Conservation (phyloP, 1,140 invertebrate species). For the Drosophila malerkotliana region DNA sequence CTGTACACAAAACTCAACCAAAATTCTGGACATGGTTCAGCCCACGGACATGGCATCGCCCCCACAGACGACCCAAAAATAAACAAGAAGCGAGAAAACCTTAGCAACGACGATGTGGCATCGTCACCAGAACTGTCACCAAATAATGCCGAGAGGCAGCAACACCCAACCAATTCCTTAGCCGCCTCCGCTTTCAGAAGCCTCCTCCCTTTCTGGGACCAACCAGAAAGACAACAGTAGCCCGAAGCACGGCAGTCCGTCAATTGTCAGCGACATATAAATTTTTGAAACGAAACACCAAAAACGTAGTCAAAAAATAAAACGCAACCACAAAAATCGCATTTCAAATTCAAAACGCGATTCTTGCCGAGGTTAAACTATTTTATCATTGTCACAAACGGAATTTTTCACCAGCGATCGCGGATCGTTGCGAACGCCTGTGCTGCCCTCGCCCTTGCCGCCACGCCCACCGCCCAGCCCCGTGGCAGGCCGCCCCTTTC, state of each 20-base stretch:
- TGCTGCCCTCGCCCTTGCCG: constrained; percentile 19
- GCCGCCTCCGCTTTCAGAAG: constrained; percentile 2
- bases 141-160: constrained; percentile 52
- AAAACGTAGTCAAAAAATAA: constrained; percentile 44
- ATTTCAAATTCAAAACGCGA: constrained; percentile 83
- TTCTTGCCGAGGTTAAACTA: constrained; percentile 80
- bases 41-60: constrained; percentile 6
- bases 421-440: constrained; percentile 54
- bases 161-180: constrained; percentile 1
- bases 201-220: constrained; percentile 26
- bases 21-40: not conserved
- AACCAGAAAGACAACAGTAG: constrained; percentile 49
- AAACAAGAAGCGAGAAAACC: constrained; percentile 10
- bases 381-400: constrained; percentile 83
- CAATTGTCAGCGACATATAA: constrained; percentile 53
- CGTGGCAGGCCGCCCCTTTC: constrained; percentile 3
- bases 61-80: constrained; percentile 31
- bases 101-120: constrained; percentile 18
- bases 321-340: constrained; percentile 58
- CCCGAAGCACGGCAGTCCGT: constrained; percentile 36
- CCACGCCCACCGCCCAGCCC: constrained; percentile 28
- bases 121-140: constrained; percentile 53
- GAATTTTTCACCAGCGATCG: constrained; percentile 79
- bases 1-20: not conserved
- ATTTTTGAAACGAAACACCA: constrained; percentile 72